Evolutionary conservation across 2,113 vertebrate genomes (phyloP).

Genomic region (Tinamus guttatus): DNA sequence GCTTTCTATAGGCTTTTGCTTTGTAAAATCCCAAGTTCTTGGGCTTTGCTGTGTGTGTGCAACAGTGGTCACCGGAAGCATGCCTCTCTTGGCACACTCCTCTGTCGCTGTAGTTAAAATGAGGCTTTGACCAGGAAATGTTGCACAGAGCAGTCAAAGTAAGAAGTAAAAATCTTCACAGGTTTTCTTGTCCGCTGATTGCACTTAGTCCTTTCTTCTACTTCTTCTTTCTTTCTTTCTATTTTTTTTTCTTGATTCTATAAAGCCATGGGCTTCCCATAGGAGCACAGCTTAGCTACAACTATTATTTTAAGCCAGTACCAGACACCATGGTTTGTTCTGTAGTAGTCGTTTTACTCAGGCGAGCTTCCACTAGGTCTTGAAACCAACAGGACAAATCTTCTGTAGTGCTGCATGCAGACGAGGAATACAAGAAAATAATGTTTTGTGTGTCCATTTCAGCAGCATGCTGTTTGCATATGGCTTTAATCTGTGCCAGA

Average conservation of each 20-base stretch:
- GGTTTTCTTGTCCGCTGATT: background rate
- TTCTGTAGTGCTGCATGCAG: background rate
- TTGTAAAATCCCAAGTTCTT: background rate
- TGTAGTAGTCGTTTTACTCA: background rate
- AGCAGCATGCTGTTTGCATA: background rate
- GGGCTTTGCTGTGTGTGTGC: background rate
- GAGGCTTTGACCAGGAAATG: background rate
- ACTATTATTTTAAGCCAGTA: background rate
- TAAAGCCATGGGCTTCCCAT: background rate
- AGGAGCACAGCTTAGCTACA: background rate
- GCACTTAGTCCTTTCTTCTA: background rate
- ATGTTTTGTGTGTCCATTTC: background rate
- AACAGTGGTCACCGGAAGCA: background rate
- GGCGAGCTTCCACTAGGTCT: fast-evolving
- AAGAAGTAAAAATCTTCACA: background rate
- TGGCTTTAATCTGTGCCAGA: background rate
- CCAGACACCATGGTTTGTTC: background rate
- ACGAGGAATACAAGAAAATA: background rate
- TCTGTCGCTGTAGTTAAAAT: background rate
- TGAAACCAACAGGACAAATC: background rate
- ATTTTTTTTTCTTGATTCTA: background rate
- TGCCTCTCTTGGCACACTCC: fast-evolving
- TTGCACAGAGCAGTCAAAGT: background rate
- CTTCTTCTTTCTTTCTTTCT: background rate
- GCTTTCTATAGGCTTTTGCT: background rate